These are phyloP conservation scores for Eremophila alpestris DNA, from an alignment of 2,797 vertebrate species.

Conservation along the genomic window DNA sequence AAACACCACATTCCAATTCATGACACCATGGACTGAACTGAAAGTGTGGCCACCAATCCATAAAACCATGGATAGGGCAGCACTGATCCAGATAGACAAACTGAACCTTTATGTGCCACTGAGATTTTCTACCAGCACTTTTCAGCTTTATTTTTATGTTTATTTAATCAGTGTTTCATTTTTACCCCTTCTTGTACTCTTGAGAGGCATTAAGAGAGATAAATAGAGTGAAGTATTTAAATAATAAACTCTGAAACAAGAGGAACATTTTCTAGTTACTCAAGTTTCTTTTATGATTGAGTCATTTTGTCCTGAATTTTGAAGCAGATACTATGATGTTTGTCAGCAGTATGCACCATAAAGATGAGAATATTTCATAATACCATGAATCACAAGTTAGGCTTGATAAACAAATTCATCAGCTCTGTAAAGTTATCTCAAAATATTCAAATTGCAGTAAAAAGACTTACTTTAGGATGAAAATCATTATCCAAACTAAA, in stretches of 20 bases:
- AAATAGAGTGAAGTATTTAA: not conserved
- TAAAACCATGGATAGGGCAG: not conserved
- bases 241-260: not conserved
- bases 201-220: not conserved
- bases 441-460: not conserved
- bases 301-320: not conserved
- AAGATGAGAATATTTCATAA: not conserved
- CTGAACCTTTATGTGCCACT: not conserved
- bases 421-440: not conserved
- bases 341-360: not conserved
- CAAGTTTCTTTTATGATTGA: not conserved
- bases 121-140: not conserved
- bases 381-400: not conserved
- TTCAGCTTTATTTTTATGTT: not conserved
- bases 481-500: not conserved
- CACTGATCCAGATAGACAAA: not conserved
- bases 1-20: not conserved
- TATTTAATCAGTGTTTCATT: not conserved
- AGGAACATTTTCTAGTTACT: not conserved
- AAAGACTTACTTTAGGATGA: not conserved
- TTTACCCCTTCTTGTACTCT: not conserved
- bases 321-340: not conserved
- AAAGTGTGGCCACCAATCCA: accelerated
- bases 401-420: not conserved
- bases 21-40: not conserved